Evolutionary conservation across 2,113 vertebrate species (phyloP).

Genomic region (Thymallus thymallus): DNA sequence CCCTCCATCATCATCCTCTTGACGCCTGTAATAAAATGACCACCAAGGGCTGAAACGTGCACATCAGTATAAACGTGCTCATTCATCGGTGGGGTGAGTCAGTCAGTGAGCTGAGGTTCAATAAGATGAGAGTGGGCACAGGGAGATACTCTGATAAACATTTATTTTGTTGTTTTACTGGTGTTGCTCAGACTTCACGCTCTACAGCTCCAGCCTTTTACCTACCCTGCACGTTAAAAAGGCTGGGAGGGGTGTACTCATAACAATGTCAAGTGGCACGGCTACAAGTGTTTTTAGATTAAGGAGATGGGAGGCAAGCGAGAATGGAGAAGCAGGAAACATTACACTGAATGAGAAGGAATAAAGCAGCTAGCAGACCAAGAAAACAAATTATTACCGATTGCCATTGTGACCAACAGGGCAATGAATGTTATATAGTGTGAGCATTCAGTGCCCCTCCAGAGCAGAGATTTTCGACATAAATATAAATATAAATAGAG

Average conservation of each 20-base stretch:
- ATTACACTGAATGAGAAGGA: background rate
- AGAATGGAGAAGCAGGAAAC: background rate
- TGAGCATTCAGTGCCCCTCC: background rate
- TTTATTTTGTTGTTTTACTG: background rate
- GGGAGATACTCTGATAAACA: constrained; percentile 3
- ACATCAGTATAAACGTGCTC: background rate
- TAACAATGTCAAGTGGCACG: background rate
- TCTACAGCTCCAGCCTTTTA: background rate
- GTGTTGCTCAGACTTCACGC: background rate
- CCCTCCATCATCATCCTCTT: background rate
- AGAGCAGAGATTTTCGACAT: too few relatives aligned
- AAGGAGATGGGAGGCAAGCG: background rate
- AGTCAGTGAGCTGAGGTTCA: background rate
- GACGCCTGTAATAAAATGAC: background rate
- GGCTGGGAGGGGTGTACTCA: background rate
- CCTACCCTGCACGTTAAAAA: background rate
- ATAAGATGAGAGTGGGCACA: background rate
- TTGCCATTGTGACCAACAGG: background rate
- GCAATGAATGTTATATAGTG: background rate
- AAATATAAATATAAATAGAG: too few relatives aligned
- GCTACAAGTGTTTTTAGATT: background rate
- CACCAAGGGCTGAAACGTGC: background rate
- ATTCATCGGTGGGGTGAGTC: background rate
- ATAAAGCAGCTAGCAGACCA: background rate
- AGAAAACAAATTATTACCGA: background rate